Base-by-base conservation (phyloP, 2,888 invertebrate genomes). In the Eremobia ochroleuca region DNA sequence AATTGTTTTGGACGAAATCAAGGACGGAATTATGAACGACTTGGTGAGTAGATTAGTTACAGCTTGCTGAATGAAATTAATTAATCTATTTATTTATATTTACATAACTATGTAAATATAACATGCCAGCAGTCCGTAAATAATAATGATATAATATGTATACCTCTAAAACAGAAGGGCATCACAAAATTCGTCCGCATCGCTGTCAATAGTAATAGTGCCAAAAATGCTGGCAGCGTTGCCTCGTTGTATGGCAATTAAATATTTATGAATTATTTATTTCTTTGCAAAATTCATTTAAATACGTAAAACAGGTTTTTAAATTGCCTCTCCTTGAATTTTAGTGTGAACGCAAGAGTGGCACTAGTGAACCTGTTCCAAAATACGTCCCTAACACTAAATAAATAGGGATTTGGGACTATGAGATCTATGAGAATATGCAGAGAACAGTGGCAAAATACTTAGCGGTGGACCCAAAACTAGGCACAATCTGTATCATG, bases 1-100 rank as follows among this genome's bases (percentile, higher is more conserved):
- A 72, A 69, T 65, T 69, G 49, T 71, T 74, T 55, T n/a, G 13
- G 55, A 73, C 11, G 5, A 49, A 61, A 65, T 71, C 76, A 84
- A 79, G 76, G 66, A 61, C 8, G 13, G 61, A 67, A n/a, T 69
- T 46, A 34, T 62, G 4, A 65, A 69, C 59, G 46, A 65, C 0
- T 59, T 25, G 40, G 34, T 52, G 31, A 6, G 43, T 49, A 79
- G 40, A 83, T 58, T 9, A 13, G 15, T 55, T n/a, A 2, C 52
- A 37, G 31, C 43, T 52, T 31, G 61, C 43, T 61, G 46, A 40
- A 28, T 34, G 4, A 52, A 59, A 55, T n/a, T 18, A 55, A 55
- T 28, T 43, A 43, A 43, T 43, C 15, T 15, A 43, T 15, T 43
- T 43, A 43, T 43, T 15, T 43, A 4, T 15, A 15, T 43, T 43